Conservation (phyloP, 2,113 vertebrate genomes). For the Hyperopisus bebe region DNA sequence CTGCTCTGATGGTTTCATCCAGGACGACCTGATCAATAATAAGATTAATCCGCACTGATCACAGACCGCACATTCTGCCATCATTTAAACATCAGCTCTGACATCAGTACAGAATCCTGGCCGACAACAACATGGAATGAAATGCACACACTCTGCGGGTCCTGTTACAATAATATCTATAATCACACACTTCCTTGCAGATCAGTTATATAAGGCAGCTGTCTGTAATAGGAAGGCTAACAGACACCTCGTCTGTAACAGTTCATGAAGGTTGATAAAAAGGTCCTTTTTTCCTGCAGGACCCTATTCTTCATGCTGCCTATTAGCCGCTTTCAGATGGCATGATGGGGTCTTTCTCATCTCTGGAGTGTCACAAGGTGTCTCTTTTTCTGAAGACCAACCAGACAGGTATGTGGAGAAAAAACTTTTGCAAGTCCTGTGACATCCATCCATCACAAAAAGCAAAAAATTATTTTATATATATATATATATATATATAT, state of each 20-base stretch:
- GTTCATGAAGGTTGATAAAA: neutral
- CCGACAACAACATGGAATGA: neutral
- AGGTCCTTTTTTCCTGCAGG: neutral
- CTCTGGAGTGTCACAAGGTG: neutral
- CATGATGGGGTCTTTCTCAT: neutral
- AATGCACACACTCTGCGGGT: neutral
- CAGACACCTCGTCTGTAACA: neutral
- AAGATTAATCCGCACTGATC: neutral
- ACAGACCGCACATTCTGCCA: neutral
- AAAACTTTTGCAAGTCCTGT: neutral
- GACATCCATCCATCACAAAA: neutral
- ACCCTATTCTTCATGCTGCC: neutral
- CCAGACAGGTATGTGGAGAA: neutral
- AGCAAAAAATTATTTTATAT: neutral
- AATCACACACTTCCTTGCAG: neutral
- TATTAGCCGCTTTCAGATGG: neutral
- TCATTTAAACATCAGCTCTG: neutral
- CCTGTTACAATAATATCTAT: neutral
- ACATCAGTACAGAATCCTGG: neutral
- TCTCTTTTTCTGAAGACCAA: neutral
- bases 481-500: no score
- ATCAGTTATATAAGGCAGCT: neutral
- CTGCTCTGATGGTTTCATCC: neutral
- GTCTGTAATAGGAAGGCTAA: neutral
- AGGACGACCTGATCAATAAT: neutral